Conservation (phyloP, 2,888 invertebrate genomes). For the Cephus rjabovi region DNA sequence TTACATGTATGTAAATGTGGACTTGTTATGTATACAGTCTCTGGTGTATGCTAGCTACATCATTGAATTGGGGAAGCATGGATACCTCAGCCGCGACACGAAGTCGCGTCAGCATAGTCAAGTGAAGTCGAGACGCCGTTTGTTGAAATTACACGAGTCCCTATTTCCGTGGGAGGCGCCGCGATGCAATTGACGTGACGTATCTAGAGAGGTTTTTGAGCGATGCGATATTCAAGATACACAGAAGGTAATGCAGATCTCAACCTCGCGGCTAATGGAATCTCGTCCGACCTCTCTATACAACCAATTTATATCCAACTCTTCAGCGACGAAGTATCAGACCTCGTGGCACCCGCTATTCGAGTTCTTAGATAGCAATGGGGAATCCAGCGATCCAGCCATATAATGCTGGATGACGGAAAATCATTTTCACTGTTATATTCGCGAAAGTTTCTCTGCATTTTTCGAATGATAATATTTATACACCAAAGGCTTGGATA, state of each 20-base stretch:
- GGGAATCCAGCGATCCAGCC: background rate
- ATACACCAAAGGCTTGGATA: background rate
- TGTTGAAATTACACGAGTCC: background rate
- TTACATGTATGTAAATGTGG: background rate
- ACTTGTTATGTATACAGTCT: background rate
- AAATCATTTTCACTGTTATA: background rate
- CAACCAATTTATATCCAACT: background rate
- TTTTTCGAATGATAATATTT: conserved; percentile 23
- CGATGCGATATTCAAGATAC: background rate
- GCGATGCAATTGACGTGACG: background rate
- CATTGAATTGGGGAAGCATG: background rate
- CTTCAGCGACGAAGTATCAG: background rate
- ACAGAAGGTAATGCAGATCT: background rate
- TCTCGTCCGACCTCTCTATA: background rate
- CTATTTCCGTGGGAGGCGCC: background rate
- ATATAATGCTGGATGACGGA: background rate
- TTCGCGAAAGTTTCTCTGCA: background rate
- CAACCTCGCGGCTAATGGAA: background rate
- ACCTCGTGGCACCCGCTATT: background rate
- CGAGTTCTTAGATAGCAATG: background rate
- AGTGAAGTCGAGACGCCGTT: background rate
- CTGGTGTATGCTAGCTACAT: background rate
- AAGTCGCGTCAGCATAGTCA: background rate
- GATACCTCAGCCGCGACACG: background rate
- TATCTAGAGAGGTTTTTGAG: background rate